phyloP scores from a whole-genome alignment of 2,888 invertebrate species.

The Acleris laterana region DNA sequence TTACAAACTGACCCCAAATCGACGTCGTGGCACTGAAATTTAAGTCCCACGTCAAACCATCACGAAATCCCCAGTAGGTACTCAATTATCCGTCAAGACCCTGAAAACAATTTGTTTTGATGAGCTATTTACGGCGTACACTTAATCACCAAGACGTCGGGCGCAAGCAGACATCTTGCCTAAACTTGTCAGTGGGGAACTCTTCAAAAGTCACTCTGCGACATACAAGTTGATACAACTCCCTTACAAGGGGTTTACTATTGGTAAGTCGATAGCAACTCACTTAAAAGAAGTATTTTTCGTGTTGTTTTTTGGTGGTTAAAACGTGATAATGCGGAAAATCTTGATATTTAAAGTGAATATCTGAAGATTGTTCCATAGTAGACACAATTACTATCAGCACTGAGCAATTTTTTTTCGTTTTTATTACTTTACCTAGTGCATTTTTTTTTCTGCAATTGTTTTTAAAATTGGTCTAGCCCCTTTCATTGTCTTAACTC shows the following conservation, averaged over 20 bases:
- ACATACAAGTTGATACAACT: constrained; percentile 37
- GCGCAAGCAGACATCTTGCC: constrained; percentile 30
- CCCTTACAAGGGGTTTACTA: constrained; percentile 28
- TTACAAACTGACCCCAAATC: no score
- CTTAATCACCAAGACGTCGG: constrained; percentile 32
- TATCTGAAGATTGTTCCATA: no score
- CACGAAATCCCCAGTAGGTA: constrained; percentile 4
- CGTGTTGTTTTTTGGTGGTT: no score
- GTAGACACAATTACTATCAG: no score
- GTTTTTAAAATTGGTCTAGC: no score
- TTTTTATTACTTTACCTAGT: no score
- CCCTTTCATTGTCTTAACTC: no score
- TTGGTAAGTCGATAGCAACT: constrained; percentile 10
- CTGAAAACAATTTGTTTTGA: constrained; percentile 26
- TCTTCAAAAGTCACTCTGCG: constrained; percentile 37
- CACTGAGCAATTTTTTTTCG: no score
- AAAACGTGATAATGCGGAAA: no score
- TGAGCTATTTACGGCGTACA: constrained; percentile 18
- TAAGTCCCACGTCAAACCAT: constrained; percentile 5
- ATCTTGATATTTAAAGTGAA: no score
- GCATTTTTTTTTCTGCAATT: no score
- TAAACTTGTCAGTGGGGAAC: constrained; percentile 35
- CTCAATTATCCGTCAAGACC: constrained; percentile 6
- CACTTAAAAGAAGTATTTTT: neutral
- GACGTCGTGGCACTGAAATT: neutral